Evolutionary conservation across 2,888 invertebrate species (phyloP).

Genomic region (Xylota sylvarum): DNA sequence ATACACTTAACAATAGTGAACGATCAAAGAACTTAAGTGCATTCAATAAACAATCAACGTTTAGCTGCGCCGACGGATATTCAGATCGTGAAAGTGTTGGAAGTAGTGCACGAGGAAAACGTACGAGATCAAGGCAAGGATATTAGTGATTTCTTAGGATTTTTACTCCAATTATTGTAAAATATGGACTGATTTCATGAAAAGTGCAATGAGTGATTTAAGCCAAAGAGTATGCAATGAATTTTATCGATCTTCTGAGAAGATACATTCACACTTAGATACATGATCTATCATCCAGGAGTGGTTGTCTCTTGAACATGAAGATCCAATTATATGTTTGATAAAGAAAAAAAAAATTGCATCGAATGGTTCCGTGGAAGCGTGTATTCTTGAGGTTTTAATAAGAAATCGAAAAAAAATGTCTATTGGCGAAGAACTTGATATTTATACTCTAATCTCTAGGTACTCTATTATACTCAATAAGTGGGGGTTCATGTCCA

Average conservation of each 20-base stretch:
- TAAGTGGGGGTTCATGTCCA: too few species aligned
- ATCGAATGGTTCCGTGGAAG: too few species aligned
- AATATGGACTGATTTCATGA: conserved; percentile 6
- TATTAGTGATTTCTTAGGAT: background rate
- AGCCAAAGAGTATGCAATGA: conserved; percentile 26
- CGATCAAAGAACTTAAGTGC: conserved; percentile 72
- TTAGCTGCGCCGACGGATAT: conserved; percentile 77
- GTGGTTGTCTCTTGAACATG: background rate
- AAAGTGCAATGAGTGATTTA: background rate
- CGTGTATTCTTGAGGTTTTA: too few species aligned
- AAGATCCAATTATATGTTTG: too few species aligned
- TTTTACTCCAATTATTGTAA: background rate
- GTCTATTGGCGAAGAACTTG: too few species aligned
- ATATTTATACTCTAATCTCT: too few species aligned
- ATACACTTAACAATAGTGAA: conserved; percentile 80
- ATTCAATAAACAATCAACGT: conserved; percentile 79
- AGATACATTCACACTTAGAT: background rate
- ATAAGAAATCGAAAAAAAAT: too few species aligned
- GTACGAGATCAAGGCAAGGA: conserved; percentile 80
- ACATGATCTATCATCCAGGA: background rate
- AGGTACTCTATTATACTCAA: too few species aligned
- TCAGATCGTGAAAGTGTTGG: conserved; percentile 83
- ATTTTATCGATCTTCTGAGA: background rate
- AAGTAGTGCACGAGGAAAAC: conserved; percentile 81
- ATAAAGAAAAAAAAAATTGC: too few species aligned